phyloP scores from a whole-genome alignment of 2,113 vertebrate species.

The Aptenodytes patagonicus region DNA sequence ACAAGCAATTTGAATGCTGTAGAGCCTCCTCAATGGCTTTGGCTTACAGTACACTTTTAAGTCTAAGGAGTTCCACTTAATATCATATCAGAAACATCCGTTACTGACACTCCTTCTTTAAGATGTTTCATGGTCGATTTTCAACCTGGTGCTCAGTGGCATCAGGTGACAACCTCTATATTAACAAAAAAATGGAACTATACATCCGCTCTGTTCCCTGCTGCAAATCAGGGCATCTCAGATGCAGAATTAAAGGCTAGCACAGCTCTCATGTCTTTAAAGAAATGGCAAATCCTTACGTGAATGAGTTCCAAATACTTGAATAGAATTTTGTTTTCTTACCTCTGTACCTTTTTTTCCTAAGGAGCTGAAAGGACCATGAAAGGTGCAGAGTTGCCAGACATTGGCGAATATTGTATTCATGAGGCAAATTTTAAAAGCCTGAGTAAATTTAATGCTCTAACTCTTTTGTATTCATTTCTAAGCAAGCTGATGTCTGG shows the following conservation, averaged over 20 bases:
- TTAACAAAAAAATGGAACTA: not conserved
- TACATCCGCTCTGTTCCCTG: not conserved
- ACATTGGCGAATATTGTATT: not conserved
- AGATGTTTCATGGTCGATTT: not conserved
- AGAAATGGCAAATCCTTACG: not conserved
- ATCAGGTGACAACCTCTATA: not conserved
- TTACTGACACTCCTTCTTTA: not conserved
- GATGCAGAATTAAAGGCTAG: not conserved
- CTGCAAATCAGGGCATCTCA: not conserved
- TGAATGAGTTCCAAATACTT: not conserved
- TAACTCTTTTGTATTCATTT: not conserved
- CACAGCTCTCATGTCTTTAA: not conserved
- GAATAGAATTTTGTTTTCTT: not conserved
- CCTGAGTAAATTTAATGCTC: not conserved
- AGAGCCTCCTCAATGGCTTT: not conserved
- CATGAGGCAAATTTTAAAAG: not conserved
- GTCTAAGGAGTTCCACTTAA: not conserved
- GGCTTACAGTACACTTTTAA: not conserved
- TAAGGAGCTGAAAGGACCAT: not conserved
- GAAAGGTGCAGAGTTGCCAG: not conserved
- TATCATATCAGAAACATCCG: not conserved
- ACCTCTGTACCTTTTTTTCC: not conserved
- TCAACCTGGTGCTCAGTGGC: not conserved
- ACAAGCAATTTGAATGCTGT: not conserved
- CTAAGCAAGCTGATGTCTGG: slow-evolving; percentile 1